Evolutionary conservation across 2,797 vertebrate genomes (phyloP).

Genomic region (Muraenolepis orangiensis): DNA sequence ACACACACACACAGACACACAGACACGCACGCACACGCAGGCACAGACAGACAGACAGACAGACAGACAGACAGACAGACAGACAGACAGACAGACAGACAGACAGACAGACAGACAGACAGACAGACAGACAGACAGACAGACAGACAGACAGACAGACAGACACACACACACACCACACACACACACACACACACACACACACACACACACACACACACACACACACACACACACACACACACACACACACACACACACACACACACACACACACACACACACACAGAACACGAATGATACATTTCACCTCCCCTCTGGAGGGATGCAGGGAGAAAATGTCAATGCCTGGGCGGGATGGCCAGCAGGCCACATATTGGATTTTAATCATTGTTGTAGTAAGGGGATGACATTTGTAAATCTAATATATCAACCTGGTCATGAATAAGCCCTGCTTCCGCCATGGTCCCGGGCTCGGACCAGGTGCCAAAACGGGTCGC

Average conservation of each 20-base stretch:
- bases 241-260: neutral
- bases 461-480: conserved; percentile 18
- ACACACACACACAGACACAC: neutral
- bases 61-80: neutral
- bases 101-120: neutral
- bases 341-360: conserved; percentile 6
- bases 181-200: neutral
- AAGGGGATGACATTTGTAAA: conserved; percentile 25
- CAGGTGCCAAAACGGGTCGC: conserved; percentile 12
- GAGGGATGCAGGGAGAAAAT: conserved; percentile 7
- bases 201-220: neutral
- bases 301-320: neutral
- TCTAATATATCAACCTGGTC: conserved; percentile 26
- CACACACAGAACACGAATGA: neutral
- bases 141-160: too few species aligned
- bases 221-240: neutral
- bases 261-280: too few species aligned
- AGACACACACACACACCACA: neutral
- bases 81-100: neutral
- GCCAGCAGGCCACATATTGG: conserved; percentile 6
- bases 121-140: neutral
- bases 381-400: conserved; percentile 21
- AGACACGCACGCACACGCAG: neutral
- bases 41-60: neutral
- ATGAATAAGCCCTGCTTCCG: conserved; percentile 18